A percentile compares a stretch with the other conserved stretches of the same genome.
phyloP scores from a whole-genome alignment of 2,113 vertebrate species.

The Mesoclemmys tuberculata region DNA sequence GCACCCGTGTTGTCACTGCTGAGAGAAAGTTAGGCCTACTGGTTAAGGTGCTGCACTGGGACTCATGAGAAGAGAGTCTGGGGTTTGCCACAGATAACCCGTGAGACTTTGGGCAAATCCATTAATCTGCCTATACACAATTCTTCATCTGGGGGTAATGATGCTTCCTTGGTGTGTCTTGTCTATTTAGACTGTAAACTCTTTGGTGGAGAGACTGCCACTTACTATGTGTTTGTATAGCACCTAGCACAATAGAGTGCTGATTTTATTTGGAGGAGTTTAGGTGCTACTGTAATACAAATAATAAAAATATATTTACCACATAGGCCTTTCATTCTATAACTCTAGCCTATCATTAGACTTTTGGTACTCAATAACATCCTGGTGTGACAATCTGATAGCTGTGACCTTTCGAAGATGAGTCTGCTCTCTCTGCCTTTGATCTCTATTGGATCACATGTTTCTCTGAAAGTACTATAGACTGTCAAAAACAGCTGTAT shows the following conservation, averaged over 20 bases:
- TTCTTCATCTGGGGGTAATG: fast-evolving
- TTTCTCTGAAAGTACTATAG: not conserved
- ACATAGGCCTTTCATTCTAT: not conserved
- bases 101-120: not conserved
- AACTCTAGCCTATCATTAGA: not conserved
- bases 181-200: not conserved
- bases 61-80: not conserved
- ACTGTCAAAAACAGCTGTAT: not conserved
- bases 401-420: fast-evolving
- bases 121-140: not conserved
- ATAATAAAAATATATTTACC: not conserved
- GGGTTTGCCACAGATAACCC: not conserved
- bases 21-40: not conserved
- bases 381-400: not conserved
- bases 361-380: not conserved
- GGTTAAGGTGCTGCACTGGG: not conserved
- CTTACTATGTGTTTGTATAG: not conserved
- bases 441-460: fast-evolving
- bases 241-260: not conserved
- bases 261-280: not conserved
- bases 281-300: not conserved
- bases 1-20: not conserved
- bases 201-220: not conserved
- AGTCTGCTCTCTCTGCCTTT: not conserved
- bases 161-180: not conserved